A percentile compares a stretch with the other conserved stretches of the same genome.
Conservation (phyloP, 23 tunicate genomes). For the Ciona savignyi region DNA sequence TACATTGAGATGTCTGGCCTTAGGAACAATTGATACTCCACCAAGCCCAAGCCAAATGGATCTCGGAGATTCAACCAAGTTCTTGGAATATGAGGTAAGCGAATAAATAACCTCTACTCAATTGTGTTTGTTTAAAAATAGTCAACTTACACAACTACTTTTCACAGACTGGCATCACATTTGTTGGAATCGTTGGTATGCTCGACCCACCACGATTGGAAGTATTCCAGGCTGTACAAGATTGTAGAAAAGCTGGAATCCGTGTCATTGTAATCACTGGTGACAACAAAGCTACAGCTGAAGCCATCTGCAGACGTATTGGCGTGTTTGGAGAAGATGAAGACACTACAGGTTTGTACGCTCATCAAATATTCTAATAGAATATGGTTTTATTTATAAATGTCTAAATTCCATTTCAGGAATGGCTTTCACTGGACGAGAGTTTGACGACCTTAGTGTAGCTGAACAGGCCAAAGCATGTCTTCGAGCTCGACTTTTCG, state of each 20-base stretch:
- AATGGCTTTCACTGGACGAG: constrained; percentile 93
- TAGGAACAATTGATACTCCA: constrained; percentile 91
- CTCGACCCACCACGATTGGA: constrained; percentile 98
- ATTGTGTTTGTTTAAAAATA: too few species aligned
- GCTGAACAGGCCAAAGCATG: constrained; percentile 81
- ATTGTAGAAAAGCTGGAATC: constrained; percentile 93
- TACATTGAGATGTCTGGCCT: constrained; percentile 91
- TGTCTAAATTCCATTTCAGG: constrained; percentile 13
- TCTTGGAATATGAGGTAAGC: constrained; percentile 77
- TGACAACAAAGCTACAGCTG: constrained; percentile 99
- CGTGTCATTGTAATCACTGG: constrained; percentile 98
- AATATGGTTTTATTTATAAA: background rate
- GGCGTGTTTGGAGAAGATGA: constrained; percentile 96
- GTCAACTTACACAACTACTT: background rate
- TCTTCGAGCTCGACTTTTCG: constrained; percentile 79
- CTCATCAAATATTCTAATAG: background rate
- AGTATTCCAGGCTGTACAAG: constrained; percentile 91
- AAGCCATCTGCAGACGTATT: constrained; percentile 94
- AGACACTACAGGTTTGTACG: constrained; percentile 56
- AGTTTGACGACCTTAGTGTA: constrained; percentile 70
- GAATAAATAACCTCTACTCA: too few species aligned
- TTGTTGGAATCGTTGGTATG: constrained; percentile 99
- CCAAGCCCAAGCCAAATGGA: constrained; percentile 73
- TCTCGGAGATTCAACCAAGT: constrained; percentile 75
- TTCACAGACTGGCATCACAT: constrained; percentile 75